Percentiles rank a stretch among this genome's conserved stretches.
Conservation (phyloP, 2,113 vertebrate species). For the Ceratotherium simum region DNA sequence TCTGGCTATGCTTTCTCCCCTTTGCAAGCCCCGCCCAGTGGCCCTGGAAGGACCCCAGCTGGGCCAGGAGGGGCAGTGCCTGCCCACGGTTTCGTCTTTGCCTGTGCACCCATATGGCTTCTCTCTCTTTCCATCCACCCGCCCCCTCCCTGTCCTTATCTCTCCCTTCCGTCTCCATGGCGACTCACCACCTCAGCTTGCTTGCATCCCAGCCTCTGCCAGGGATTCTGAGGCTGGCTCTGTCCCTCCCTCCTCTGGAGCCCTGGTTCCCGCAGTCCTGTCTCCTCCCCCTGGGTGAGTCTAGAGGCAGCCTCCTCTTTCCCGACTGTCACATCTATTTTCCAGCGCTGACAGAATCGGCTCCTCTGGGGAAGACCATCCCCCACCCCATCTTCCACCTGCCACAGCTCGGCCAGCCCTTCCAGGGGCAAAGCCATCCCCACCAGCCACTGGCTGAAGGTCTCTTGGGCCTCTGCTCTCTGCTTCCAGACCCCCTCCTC, state of each 20-base stretch:
- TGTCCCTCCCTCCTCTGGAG: constrained; percentile 56
- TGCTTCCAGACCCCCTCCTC: background rate
- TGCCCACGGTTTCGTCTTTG: background rate
- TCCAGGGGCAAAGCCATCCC: background rate
- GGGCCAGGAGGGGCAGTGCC: background rate
- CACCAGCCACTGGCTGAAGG: background rate
- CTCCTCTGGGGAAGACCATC: constrained; percentile 38
- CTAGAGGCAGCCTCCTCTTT: constrained; percentile 67
- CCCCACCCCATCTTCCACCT: constrained; percentile 34
- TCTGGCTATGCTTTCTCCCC: too few relatives aligned
- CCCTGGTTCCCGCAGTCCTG: constrained; percentile 72
- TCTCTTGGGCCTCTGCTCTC: background rate
- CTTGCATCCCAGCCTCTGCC: constrained; percentile 73
- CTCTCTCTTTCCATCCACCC: background rate
- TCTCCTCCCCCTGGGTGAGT: constrained; percentile 79
- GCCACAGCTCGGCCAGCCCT: background rate
- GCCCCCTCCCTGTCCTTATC: constrained; percentile 77
- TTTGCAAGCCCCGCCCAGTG: background rate
- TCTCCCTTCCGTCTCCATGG: constrained; percentile 76
- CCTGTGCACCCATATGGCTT: background rate
- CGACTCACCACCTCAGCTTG: constrained; percentile 67
- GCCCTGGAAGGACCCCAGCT: background rate
- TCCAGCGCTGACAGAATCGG: constrained; percentile 34
- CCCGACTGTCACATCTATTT: constrained; percentile 54
- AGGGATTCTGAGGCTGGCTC: constrained; percentile 64